Base-by-base conservation (phyloP, 2,888 invertebrate genomes). In the Ditula angustiorana region DNA sequence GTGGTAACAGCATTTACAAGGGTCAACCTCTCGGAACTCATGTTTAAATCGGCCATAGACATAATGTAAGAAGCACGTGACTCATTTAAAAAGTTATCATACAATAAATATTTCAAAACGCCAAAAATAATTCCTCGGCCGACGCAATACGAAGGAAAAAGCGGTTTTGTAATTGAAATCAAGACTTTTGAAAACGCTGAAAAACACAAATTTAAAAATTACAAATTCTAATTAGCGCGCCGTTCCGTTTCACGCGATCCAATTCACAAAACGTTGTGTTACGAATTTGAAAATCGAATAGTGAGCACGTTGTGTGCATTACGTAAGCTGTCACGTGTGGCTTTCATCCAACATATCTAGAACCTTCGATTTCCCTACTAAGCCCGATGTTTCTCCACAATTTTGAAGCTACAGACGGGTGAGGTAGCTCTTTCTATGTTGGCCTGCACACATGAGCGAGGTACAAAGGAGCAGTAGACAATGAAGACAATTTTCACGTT, bases 251-350 rank as follows among this genome's bases (percentile, higher is more conserved):
- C 64, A 63, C 21, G 13, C 26, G 30, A 53, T 23, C 8, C 28
- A 28, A 56, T 53, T 46, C 53, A 61, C 46, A 46, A 52, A 50
- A 37, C 57, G 50, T 33, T 37, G 46, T 26, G 59, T 64, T 47
- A 59, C 64, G 37, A 64, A 64, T 64, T 64, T 24, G 23, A 64
- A 64, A 59, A 64, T 64, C 16, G 64, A 35, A 58, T 46, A 47
- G 30, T 10, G 41, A 35, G 52, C 58, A 64, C 64, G 64, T 64
- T 53, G 58, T 53, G 44, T 23, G 46, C 5, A 24, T 64, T 64
- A 64, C 59, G 53, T 64, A 64, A 64, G 58, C 35, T 5, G 46
- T 64, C 64, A 64, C 64, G 64, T 59, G 64, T 28, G 46, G 23
- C 11, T 1, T 2, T 7, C 26, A 3, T 8, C 59, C 64, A 64